Conservation (phyloP, 2,113 vertebrate species). For the Arothron firmamentum region DNA sequence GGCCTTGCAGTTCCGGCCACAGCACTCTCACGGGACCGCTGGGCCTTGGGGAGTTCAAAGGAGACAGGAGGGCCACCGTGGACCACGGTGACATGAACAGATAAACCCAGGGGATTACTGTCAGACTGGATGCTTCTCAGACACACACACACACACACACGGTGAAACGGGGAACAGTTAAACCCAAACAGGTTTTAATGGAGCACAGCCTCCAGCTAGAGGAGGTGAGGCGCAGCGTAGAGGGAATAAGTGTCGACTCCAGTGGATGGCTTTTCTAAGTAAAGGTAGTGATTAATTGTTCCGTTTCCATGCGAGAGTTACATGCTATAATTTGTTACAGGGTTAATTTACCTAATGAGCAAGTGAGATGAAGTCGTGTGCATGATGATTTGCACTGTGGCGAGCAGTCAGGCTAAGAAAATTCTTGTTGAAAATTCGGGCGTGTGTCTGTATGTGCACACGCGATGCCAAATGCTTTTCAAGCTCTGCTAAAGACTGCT, state of each 20-base stretch:
- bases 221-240: constrained; percentile 6
- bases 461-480: constrained; percentile 18
- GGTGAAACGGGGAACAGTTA: constrained; percentile 36
- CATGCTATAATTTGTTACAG: constrained; percentile 47
- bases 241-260: constrained; percentile 11
- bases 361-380: constrained; percentile 54
- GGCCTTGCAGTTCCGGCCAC: constrained; percentile 38
- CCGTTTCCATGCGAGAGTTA: constrained; percentile 28
- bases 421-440: constrained; percentile 34
- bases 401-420: constrained; percentile 32
- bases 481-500: constrained; percentile 40
- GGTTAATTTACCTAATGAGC: constrained; percentile 62
- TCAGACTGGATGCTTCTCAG: constrained; percentile 30
- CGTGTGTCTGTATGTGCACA: constrained; percentile 2
- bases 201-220: constrained; percentile 33
- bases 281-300: constrained; percentile 57
- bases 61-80: constrained; percentile 18
- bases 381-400: constrained; percentile 52
- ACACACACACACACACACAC: constrained; percentile 29
- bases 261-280: constrained; percentile 25
- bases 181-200: constrained; percentile 48
- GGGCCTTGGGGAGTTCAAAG: constrained; percentile 31
- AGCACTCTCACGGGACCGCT: constrained; percentile 38
- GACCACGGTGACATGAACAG: constrained; percentile 38
- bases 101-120: constrained; percentile 54